phyloP scores from a whole-genome alignment of 1,140 invertebrate genomes.

The Neotoxoptera formosana region DNA sequence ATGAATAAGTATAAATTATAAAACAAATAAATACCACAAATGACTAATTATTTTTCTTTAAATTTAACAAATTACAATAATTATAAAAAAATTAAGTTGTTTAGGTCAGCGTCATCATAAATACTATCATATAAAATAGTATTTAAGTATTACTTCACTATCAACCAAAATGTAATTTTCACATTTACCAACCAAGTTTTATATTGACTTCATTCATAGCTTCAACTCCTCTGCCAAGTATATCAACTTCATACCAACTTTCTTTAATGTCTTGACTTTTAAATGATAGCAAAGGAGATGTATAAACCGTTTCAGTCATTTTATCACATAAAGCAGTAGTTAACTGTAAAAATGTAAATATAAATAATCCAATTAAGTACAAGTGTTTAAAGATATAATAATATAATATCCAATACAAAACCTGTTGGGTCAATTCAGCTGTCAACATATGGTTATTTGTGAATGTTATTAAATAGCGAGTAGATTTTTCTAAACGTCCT shows the following conservation, averaged over 20 bases:
- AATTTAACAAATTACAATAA: not conserved
- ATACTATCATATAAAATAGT: not conserved
- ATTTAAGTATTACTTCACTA: not conserved
- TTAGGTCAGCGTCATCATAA: not conserved
- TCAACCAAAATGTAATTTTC: not conserved
- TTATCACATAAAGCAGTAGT: conserved; percentile 73
- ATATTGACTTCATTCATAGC: conserved; percentile 85
- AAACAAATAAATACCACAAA: not conserved
- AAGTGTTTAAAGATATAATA: not conserved
- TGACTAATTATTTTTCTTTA: not conserved
- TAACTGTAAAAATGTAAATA: conserved; percentile 56
- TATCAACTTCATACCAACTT: conserved; percentile 83
- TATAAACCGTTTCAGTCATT: conserved; percentile 84
- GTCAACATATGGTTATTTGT: conserved; percentile 61
- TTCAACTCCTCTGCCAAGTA: conserved; percentile 76
- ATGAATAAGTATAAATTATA: not conserved
- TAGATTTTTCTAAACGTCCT: conserved; percentile 80
- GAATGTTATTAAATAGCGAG: conserved; percentile 76
- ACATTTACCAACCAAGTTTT: conserved; percentile 73
- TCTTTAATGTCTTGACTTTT: conserved; percentile 76
- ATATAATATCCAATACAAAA: not conserved
- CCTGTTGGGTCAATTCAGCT: conserved; percentile 46
- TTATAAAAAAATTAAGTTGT: not conserved
- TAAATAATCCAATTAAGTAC: not conserved
- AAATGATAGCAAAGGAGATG: conserved; percentile 74